phyloP scores from a whole-genome alignment of 2,113 vertebrate species.

The Phodopus roborovskii region DNA sequence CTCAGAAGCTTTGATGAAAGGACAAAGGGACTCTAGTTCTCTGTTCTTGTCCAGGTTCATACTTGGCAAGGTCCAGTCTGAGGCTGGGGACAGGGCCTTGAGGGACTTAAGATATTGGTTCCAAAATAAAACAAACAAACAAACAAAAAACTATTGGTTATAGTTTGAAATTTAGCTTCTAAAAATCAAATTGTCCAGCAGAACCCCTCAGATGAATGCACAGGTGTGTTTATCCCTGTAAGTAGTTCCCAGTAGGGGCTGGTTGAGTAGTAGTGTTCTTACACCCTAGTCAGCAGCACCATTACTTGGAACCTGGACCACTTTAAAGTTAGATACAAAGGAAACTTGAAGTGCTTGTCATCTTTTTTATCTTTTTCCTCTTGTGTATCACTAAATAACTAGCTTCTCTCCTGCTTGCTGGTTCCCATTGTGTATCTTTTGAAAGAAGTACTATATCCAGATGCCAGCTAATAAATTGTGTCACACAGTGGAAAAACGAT shows the following conservation, averaged over 20 bases:
- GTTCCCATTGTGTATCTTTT: slow-evolving; percentile 75
- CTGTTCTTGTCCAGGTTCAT: background rate
- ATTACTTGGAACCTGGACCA: slow-evolving; percentile 28
- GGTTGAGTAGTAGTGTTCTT: background rate
- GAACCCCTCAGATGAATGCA: slow-evolving; percentile 43
- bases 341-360: slow-evolving; percentile 54
- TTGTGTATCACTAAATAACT: slow-evolving; percentile 63
- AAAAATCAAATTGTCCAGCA: slow-evolving; percentile 29
- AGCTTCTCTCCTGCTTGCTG: slow-evolving; percentile 71
- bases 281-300: background rate
- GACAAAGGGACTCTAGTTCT: background rate
- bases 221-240: slow-evolving; percentile 3
- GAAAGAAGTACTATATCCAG: slow-evolving; percentile 79
- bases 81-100: background rate
- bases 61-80: background rate
- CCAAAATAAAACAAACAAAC: too few relatives aligned
- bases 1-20: background rate
- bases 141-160: background rate
- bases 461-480: slow-evolving; percentile 75
- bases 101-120: background rate
- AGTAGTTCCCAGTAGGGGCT: slow-evolving; percentile 23
- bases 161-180: slow-evolving; percentile 58
- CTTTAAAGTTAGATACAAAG: slow-evolving; percentile 55
- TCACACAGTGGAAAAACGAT: slow-evolving; percentile 78
- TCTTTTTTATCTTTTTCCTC: background rate